Conservation (phyloP, 2,113 vertebrate species). For the Odocoileus hemionus region DNA sequence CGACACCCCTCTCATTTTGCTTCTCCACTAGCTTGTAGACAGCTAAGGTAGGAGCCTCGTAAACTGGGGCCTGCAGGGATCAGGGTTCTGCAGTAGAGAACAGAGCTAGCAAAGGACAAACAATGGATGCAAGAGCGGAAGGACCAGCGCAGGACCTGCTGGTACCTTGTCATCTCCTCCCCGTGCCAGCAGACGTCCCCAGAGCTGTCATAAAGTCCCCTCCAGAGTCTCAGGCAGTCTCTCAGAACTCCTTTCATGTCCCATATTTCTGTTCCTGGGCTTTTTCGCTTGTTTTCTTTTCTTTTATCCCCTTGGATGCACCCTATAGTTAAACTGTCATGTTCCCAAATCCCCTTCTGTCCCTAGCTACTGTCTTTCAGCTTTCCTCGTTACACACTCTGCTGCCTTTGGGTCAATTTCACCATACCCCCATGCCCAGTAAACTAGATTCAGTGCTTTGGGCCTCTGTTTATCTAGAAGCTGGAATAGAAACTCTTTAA, state of each 20-base stretch:
- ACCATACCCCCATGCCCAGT: not conserved
- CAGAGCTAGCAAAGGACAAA: not conserved
- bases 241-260: not conserved
- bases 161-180: too few species aligned
- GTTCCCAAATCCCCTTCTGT: not conserved
- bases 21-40: not conserved
- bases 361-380: not conserved
- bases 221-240: not conserved
- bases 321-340: not conserved
- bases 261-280: not conserved
- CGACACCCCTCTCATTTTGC: too few species aligned
- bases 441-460: not conserved
- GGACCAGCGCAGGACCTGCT: not conserved
- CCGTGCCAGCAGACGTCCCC: not conserved
- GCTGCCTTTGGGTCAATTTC: not conserved
- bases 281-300: not conserved
- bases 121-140: not conserved
- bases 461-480: not conserved
- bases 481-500: not conserved
- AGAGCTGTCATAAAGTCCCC: rapidly evolving
- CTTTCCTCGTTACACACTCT: not conserved
- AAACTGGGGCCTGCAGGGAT: not conserved
- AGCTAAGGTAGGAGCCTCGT: not conserved
- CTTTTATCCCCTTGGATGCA: not conserved
- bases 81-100: not conserved